Conservation (phyloP, 1,140 invertebrate species). For the Metaphire vulgaris region DNA sequence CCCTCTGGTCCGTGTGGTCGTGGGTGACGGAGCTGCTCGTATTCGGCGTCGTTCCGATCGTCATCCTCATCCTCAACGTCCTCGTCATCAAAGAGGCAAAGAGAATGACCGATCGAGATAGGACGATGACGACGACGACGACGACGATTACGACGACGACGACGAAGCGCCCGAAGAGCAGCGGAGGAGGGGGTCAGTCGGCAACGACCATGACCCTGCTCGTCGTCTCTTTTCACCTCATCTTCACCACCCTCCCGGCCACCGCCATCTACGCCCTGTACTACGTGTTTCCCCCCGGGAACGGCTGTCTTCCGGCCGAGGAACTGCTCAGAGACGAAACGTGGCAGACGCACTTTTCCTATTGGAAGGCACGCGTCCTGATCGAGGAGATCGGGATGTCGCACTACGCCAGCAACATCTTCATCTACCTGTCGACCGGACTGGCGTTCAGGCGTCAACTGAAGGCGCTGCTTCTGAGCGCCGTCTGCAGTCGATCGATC, state of each 20-base stretch:
- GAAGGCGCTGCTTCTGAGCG: constrained; percentile 32
- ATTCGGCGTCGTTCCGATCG: constrained; percentile 43
- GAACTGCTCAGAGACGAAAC: constrained; percentile 32
- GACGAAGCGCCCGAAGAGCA: too few relatives aligned
- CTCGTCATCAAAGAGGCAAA: constrained; percentile 44
- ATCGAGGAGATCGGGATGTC: constrained; percentile 45
- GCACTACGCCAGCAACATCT: constrained; percentile 49
- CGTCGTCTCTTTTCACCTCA: constrained; percentile 47
- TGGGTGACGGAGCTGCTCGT: constrained; percentile 44
- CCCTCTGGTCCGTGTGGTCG: constrained; percentile 41
- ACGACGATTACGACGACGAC: too few relatives aligned
- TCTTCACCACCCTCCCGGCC: constrained; percentile 45
- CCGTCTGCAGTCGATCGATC: constrained; percentile 8
- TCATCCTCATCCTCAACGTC: constrained; percentile 44
- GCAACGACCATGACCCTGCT: constrained; percentile 46
- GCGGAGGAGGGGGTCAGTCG: constrained; percentile 25
- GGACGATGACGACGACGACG: constrained; percentile 28
- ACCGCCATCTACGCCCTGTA: constrained; percentile 44
- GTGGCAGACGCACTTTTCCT: constrained; percentile 42
- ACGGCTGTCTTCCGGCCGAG: constrained; percentile 21
- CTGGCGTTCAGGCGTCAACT: constrained; percentile 41
- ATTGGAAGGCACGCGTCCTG: constrained; percentile 38
- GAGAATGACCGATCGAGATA: constrained; percentile 36
- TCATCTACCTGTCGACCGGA: constrained; percentile 47
- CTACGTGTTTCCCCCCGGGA: constrained; percentile 32